Evolutionary conservation across 2,888 invertebrate species (phyloP).

Genomic region (Macaria notata): DNA sequence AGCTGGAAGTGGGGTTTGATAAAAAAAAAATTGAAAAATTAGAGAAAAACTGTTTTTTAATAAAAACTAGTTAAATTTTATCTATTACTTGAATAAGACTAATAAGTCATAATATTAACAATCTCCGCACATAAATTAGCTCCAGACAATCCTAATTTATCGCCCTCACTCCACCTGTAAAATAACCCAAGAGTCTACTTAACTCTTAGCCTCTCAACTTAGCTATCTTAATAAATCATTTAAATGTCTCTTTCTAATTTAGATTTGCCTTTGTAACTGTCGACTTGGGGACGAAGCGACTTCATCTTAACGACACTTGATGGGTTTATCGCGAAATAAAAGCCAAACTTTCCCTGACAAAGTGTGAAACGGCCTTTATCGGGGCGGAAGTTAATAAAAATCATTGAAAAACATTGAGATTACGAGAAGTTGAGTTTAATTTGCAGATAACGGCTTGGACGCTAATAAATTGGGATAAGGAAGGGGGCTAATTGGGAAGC

Average conservation of each 20-base stretch:
- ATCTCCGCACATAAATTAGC: too few species aligned
- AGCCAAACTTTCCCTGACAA: conserved; percentile 30
- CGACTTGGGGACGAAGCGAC: conserved; percentile 33
- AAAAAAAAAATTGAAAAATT: too few species aligned
- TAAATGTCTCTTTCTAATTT: conserved; percentile 32
- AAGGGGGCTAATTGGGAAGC: too few species aligned
- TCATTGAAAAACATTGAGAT: conserved; percentile 9
- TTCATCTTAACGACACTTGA: conserved; percentile 34
- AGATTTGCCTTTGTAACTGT: conserved; percentile 34
- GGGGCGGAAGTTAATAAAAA: conserved; percentile 9
- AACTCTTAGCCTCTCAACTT: conserved; percentile 11
- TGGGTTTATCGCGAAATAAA: conserved; percentile 38
- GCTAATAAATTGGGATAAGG: conserved; percentile 12
- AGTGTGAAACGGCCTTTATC: conserved; percentile 29
- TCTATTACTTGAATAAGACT: too few species aligned
- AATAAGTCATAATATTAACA: too few species aligned
- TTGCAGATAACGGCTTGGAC: conserved; percentile 24
- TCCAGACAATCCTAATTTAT: too few species aligned
- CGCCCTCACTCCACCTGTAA: neutral
- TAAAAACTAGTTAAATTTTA: too few species aligned
- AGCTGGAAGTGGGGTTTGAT: too few species aligned
- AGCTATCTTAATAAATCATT: conserved; percentile 32
- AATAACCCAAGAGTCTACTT: conserved; percentile 1
- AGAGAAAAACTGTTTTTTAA: too few species aligned
- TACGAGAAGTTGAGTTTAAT: conserved; percentile 16